Evolutionary conservation across 2,888 invertebrate species (phyloP).

Genomic region (Oscheius sp.): DNA sequence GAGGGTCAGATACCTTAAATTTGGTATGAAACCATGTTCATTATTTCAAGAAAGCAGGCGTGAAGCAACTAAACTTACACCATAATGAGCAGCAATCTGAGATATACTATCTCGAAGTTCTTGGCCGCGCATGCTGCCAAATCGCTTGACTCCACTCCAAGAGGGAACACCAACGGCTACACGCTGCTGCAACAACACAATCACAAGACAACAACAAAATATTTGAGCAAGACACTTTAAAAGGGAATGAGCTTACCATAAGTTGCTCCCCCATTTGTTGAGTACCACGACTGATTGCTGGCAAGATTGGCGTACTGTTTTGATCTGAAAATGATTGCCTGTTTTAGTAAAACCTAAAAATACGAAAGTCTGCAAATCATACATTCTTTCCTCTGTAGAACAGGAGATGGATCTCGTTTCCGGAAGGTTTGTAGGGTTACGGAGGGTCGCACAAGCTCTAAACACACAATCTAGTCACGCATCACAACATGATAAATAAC

Average conservation of each 20-base stretch:
- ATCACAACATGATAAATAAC: conserved; percentile 6
- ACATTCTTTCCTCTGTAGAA: conserved; percentile 66
- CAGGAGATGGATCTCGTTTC: conserved; percentile 66
- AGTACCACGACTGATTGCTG: conserved; percentile 51
- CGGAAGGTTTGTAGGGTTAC: conserved; percentile 59
- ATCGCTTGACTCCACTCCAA: conserved; percentile 55
- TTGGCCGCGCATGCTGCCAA: conserved; percentile 67
- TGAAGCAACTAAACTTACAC: conserved; percentile 30
- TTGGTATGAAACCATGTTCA: neutral
- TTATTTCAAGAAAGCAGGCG: too few species aligned
- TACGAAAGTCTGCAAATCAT: conserved; percentile 37
- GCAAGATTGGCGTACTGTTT: conserved; percentile 52
- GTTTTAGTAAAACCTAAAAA: neutral
- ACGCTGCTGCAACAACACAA: conserved; percentile 36
- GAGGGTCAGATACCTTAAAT: conserved; percentile 23
- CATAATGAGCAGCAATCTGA: conserved; percentile 55
- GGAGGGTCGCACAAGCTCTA: conserved; percentile 57
- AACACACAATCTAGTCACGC: conserved; percentile 38
- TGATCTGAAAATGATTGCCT: conserved; percentile 49
- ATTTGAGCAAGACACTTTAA: neutral
- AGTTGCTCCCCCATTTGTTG: conserved; percentile 31
- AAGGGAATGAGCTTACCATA: conserved; percentile 26
- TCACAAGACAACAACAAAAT: conserved; percentile 18
- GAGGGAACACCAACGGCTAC: conserved; percentile 19
- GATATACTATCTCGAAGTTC: conserved; percentile 66